Evolutionary conservation across 2,797 vertebrate species (phyloP), one percentile per base, ranked within the genome.

Genomic region (Spheniscus humboldti): DNA sequence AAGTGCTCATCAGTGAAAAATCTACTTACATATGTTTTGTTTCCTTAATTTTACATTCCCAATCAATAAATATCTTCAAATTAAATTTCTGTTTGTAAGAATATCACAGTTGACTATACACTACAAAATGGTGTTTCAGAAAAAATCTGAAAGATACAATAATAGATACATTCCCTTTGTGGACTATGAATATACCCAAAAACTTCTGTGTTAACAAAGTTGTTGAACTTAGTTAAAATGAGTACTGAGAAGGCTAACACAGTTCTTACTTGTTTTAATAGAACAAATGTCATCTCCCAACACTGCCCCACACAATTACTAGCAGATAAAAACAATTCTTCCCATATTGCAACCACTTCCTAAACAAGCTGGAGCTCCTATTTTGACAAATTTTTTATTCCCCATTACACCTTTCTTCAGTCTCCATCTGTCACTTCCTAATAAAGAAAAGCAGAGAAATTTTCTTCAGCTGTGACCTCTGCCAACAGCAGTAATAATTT

Each of bases 1-100:
- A 45, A 82, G 24, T 13, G 13, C 13, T 73, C 18, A 52, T 39
- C 35, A 37, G 43, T 20, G 22, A 85, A 77, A 85, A 76, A 60
- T 13, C 33, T 55, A 28, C 11, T 52, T 59, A 24, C 0, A 0
- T 41, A 25, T 0, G 1, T 53, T 88, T 88, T 0, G 0, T 53
- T 88, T 88, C 22, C 52, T 77, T 60, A 48, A 11, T 50, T 84
- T 64, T 67, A 63, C 3, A 16, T 20, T 18, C 4, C 35, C 79
- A 60, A 50, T 33, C 28, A 64, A 56, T 59, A 86, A 52, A 50
- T 14, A 75, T 2, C 19, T 80, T 85, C 24, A 74, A 67, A 82
- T 60, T 63, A 53, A 50, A 68, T 64, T 81, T 60, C 30, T 81
- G 23, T 67, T 59, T 50, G 17, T 27, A 82, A 80, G 52, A 83